phyloP scores from a whole-genome alignment of 1,140 invertebrate species.

The Tribolium castaneum region DNA sequence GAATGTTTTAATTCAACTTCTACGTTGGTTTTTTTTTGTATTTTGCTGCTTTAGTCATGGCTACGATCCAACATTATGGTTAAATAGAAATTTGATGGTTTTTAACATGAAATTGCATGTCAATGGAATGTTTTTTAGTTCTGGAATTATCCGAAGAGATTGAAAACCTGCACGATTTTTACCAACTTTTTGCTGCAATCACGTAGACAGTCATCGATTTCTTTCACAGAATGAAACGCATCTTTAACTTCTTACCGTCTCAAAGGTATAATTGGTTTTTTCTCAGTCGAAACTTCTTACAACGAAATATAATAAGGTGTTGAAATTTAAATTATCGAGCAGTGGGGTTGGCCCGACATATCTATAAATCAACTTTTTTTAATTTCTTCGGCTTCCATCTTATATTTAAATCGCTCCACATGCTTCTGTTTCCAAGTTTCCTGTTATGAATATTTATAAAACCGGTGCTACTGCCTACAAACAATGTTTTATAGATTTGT shows the following conservation, averaged over 20 bases:
- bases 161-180: background rate
- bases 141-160: background rate
- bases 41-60: slow-evolving; percentile 10
- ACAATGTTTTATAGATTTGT: background rate
- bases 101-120: slow-evolving; percentile 31
- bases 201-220: background rate
- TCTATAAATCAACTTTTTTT: slow-evolving; percentile 24
- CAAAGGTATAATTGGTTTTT: slow-evolving; percentile 8
- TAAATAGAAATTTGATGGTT: slow-evolving; percentile 25
- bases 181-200: background rate
- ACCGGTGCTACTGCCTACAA: slow-evolving; percentile 4
- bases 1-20: background rate
- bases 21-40: background rate
- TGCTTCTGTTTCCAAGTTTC: slow-evolving; percentile 28
- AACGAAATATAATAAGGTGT: slow-evolving; percentile 11
- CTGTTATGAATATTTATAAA: slow-evolving; percentile 27
- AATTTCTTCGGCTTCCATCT: background rate
- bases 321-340: slow-evolving; percentile 26
- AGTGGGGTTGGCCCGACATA: background rate
- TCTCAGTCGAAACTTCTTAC: background rate
- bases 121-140: slow-evolving; percentile 2
- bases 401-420: slow-evolving; percentile 27
- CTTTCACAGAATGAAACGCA: slow-evolving; percentile 8
- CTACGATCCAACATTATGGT: background rate
- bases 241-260: background rate